phyloP scores from a whole-genome alignment of 2,888 invertebrate genomes.

The Acanthoscelides obtectus region DNA sequence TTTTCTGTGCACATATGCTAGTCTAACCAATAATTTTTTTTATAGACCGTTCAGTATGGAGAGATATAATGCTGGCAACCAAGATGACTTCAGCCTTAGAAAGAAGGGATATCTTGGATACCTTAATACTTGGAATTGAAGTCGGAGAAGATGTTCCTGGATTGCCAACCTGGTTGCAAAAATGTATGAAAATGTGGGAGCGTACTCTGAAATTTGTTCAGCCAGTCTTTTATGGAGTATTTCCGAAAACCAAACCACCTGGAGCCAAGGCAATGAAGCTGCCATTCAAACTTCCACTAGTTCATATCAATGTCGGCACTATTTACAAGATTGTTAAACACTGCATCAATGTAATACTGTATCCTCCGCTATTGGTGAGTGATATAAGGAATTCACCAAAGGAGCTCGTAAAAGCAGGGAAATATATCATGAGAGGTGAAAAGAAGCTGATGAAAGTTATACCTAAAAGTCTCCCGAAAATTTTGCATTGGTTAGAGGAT shows the following conservation, averaged over 20 bases:
- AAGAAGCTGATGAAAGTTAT: neutral
- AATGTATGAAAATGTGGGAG: neutral
- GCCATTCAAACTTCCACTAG: neutral
- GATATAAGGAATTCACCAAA: neutral
- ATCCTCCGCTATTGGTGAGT: neutral
- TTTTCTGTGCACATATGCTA: no score
- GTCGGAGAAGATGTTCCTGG: neutral
- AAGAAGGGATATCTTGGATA: neutral
- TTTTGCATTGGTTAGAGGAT: neutral
- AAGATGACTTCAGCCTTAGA: neutral
- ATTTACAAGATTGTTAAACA: neutral
- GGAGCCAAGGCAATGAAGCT: neutral
- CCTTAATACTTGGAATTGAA: neutral
- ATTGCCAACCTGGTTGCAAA: neutral
- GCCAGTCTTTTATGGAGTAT: neutral
- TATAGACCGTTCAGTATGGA: neutral
- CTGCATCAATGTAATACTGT: neutral
- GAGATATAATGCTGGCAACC: neutral
- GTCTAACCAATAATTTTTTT: neutral
- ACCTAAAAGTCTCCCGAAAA: neutral
- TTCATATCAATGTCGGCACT: no score
- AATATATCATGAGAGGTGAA: neutral
- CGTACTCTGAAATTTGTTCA: neutral
- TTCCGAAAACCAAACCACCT: neutral
- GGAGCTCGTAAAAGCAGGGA: neutral